Conservation (phyloP, 2,797 vertebrate species). For the Peromyscus eremicus region DNA sequence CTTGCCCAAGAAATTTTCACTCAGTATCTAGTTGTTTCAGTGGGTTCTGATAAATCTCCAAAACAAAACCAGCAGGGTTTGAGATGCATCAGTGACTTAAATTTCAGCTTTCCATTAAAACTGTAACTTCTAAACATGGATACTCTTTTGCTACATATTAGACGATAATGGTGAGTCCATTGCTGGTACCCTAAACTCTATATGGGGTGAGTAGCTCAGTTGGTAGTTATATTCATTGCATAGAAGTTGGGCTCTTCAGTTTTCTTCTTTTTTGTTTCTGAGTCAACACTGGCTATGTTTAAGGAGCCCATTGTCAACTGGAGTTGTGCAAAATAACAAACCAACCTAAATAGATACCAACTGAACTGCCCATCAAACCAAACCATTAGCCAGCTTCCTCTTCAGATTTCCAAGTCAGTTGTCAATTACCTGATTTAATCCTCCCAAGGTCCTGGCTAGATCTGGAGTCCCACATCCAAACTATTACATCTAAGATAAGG, state of each 20-base stretch:
- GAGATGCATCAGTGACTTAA: background rate
- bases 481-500: background rate
- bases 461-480: background rate
- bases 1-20: background rate
- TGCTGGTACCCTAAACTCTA: background rate
- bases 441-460: background rate
- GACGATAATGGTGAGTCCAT: background rate
- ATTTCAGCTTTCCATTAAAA: background rate
- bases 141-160: background rate
- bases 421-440: background rate
- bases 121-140: background rate
- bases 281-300: background rate
- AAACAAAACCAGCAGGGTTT: background rate
- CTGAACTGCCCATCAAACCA: background rate
- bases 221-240: background rate
- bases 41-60: conserved; percentile 10
- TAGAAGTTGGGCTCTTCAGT: background rate
- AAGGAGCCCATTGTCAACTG: background rate
- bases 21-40: background rate
- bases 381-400: background rate
- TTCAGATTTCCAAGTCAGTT: background rate
- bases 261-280: background rate
- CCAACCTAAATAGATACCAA: background rate
- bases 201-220: background rate
- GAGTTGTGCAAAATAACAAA: background rate